Conservation (phyloP, 2,113 vertebrate species). For the Urocynchramus pylzowi region DNA sequence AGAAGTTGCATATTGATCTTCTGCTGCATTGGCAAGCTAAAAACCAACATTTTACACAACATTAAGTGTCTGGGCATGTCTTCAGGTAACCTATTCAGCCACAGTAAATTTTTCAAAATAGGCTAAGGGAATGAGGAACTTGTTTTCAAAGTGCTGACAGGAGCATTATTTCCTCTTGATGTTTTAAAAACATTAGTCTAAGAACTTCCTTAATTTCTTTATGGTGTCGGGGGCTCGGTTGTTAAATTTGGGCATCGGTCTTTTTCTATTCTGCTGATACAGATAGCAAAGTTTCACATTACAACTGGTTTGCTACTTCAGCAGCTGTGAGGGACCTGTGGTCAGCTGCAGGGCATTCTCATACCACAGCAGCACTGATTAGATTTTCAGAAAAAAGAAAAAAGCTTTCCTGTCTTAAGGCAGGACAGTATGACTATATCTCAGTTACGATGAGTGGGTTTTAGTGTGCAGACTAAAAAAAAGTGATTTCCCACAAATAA, state of each 20-base stretch:
- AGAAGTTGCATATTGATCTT: not conserved
- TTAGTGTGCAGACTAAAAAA: not conserved
- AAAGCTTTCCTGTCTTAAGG: not conserved
- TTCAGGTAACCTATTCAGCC: not conserved
- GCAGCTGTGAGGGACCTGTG: not conserved
- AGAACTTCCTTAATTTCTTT: not conserved
- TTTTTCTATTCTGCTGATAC: not conserved
- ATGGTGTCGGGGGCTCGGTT: not conserved
- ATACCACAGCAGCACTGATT: not conserved
- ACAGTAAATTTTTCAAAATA: not conserved
- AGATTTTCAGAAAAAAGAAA: not conserved
- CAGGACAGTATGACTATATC: not conserved
- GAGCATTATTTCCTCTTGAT: not conserved
- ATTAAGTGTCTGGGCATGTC: not conserved
- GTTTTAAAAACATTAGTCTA: not conserved
- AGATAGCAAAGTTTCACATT: not conserved
- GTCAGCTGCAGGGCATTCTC: not conserved
- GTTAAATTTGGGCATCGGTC: not conserved
- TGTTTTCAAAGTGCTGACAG: not conserved
- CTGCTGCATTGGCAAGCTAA: not conserved
- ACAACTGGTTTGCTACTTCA: not conserved
- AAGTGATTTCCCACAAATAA: conserved; percentile 25
- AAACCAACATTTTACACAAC: not conserved
- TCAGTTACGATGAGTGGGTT: conserved; percentile 37
- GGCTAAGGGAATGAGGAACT: rapidly evolving